These are phyloP conservation scores for Psittacula cyanocephala DNA, from an alignment of 2,113 vertebrate species.

Conservation along the genomic window DNA sequence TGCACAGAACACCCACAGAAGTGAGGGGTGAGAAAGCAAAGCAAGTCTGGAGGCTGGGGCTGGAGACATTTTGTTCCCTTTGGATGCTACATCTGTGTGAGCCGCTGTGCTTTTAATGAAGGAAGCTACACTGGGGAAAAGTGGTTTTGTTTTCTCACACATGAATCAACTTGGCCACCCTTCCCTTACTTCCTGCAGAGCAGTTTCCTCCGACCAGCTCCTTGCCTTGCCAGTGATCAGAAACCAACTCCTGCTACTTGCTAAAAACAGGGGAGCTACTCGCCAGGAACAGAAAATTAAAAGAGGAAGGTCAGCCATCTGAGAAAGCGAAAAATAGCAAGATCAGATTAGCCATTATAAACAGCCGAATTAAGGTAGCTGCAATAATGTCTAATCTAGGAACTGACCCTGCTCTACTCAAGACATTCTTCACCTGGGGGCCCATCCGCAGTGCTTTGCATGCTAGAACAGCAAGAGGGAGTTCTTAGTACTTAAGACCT, in stretches of 20 bases:
- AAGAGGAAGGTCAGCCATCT: background rate
- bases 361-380: background rate
- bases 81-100: background rate
- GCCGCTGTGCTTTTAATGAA: background rate
- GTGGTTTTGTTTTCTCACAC: background rate
- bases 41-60: background rate
- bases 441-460: background rate
- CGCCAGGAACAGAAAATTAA: background rate
- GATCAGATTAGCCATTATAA: background rate
- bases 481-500: background rate
- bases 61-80: background rate
- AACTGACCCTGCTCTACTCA: background rate
- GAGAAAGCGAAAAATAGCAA: background rate
- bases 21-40: background rate
- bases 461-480: background rate
- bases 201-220: background rate
- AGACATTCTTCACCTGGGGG: background rate
- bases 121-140: background rate
- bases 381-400: background rate
- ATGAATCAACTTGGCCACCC: rapidly evolving
- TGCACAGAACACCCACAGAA: rapidly evolving
- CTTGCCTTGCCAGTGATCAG: background rate
- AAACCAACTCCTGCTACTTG: background rate
- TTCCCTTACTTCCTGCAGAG: background rate
- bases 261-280: background rate